These are phyloP conservation scores for Eulemur coronatus DNA, from an alignment of 2,797 vertebrate genomes.

Conservation along the genomic window DNA sequence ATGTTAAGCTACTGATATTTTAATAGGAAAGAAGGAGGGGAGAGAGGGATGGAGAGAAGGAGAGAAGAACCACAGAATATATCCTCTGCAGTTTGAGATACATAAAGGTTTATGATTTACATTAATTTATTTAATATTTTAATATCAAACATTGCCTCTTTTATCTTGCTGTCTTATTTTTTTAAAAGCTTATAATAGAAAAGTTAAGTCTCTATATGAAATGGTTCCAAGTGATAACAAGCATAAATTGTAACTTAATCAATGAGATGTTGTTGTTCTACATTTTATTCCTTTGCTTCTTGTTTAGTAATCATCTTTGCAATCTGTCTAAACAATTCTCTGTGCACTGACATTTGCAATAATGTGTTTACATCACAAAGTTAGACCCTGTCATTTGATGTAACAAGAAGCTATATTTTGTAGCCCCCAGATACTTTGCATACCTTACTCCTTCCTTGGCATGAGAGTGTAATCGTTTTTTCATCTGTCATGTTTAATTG, in stretches of 20 bases:
- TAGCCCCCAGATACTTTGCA: constrained; percentile 73
- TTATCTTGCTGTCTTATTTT: constrained; percentile 41
- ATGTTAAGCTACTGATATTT: neutral
- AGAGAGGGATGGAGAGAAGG: neutral
- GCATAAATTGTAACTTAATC: constrained; percentile 76
- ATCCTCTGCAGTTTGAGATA: constrained; percentile 26
- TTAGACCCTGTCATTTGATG: constrained; percentile 81
- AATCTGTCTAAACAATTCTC: constrained; percentile 84
- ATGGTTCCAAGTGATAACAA: constrained; percentile 63
- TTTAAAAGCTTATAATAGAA: constrained; percentile 54
- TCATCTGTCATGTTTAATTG: constrained; percentile 81
- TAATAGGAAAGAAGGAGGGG: neutral
- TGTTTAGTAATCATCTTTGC: constrained; percentile 78
- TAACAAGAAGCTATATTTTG: constrained; percentile 76
- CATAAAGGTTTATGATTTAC: constrained; percentile 39
- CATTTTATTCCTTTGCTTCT: constrained; percentile 81
- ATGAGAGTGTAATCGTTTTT: constrained; percentile 75
- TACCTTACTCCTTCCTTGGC: constrained; percentile 73
- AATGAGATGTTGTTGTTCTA: constrained; percentile 71
- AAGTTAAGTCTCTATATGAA: constrained; percentile 52
- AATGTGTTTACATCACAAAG: constrained; percentile 83
- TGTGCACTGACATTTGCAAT: constrained; percentile 85
- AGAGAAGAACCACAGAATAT: neutral
- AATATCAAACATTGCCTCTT: constrained; percentile 48
- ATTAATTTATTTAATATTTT: constrained; percentile 59